phyloP scores from a whole-genome alignment of 2,888 invertebrate species.

The Psococerastis gibbosa region DNA sequence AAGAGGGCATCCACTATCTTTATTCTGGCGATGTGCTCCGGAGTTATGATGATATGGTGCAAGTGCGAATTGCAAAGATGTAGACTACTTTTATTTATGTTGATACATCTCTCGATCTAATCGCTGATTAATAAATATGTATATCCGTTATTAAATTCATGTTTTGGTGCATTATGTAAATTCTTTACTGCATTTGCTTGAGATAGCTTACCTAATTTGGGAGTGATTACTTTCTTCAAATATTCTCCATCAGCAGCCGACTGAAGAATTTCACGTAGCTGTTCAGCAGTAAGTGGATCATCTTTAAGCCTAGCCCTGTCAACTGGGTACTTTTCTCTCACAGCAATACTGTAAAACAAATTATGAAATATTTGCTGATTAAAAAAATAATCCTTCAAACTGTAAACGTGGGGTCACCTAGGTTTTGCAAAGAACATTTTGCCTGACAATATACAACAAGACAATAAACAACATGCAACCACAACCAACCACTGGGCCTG shows the following conservation, averaged over 20 bases:
- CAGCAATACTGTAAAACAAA: conserved; percentile 48
- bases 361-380: conserved; percentile 5
- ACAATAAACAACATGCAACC: too few relatives aligned
- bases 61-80: too few relatives aligned
- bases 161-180: too few relatives aligned
- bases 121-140: too few relatives aligned
- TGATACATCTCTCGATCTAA: too few relatives aligned
- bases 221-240: conserved; percentile 63
- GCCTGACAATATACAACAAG: conserved; percentile 9
- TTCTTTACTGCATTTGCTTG: too few relatives aligned
- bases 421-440: conserved; percentile 5
- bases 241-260: conserved; percentile 51
- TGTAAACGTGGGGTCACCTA: not conserved
- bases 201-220: conserved; percentile 57
- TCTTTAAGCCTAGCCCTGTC: conserved; percentile 49
- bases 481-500: too few relatives aligned
- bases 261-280: conserved; percentile 36
- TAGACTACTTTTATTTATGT: too few relatives aligned
- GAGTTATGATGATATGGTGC: too few relatives aligned
- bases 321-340: conserved; percentile 77
- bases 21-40: too few relatives aligned
- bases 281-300: conserved; percentile 33
- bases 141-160: too few relatives aligned
- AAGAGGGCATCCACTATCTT: too few relatives aligned
- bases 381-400: conserved; percentile 1